Evolutionary conservation across 1,140 invertebrate genomes (phyloP), one percentile per base, ranked within the genome.

Genomic region (Zaprionus camerounensis): DNA sequence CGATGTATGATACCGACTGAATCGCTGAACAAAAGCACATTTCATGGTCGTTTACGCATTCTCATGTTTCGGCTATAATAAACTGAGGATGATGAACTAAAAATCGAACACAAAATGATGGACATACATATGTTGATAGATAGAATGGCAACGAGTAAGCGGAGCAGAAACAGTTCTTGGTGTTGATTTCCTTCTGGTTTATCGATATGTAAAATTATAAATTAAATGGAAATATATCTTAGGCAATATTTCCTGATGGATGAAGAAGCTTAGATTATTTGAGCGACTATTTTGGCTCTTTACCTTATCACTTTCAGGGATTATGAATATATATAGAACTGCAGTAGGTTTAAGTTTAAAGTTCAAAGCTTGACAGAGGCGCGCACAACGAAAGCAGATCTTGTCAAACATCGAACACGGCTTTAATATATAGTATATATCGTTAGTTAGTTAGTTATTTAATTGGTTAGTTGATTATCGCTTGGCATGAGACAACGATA

Each of bases 11-110:
- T 22, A 53, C 20, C 20, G 46, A 24, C 41, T 46, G 7, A 46
- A 46, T 17, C 9, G 56, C 56, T 69, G 53, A 71, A 80, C 83
- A 84, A 81, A 88, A 72, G 55, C 72, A 59, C 71, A 70, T 71
- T 84, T 88, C 84, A 87, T 87, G 84, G 78, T 78, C 49, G 78
- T 81, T 84, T 81, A 78, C 81, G 84, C 75, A 76, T 80, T 70
- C 46, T 72, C 58, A 70, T 71, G 55, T 75, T 51, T 57, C n/a
- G 6, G 36, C 22, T 31, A 20, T 69, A 38, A 49, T 49, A 20
- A 28, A 49, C 38, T 41, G 44, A 55, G 24, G 56, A 58, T 53
- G 61, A 53, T 78, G 53, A 79, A 63, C 58, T 41, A 9, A 66
- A 77, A 59, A 63, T 6, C 6, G 17, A 81, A 64, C 31, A 49